Evolutionary conservation across 2,797 vertebrate genomes (phyloP), one percentile per base, ranked within the genome.

Genomic region (Pangasius mekongensis): DNA sequence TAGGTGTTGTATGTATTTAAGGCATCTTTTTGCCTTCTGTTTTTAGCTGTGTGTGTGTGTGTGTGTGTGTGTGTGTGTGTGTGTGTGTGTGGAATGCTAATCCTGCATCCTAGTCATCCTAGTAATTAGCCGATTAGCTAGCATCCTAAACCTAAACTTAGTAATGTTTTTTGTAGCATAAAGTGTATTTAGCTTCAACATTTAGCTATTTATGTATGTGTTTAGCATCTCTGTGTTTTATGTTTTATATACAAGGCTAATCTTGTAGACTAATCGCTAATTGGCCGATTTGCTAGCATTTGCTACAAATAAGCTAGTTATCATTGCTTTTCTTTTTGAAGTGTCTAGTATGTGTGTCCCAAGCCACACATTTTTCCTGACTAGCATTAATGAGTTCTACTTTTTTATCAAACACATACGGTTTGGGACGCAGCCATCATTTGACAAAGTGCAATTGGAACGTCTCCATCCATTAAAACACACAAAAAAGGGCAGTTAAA

Each of bases 401-500:
- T 67, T 82, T 78, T 82, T 85, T 30, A 71, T 54, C 36, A 58
- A 36, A 85, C 52, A 73, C 84, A 60, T 47, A 74, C 52, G 62
- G 47, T 69, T 71, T 84, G 83, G 83, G 64, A 71, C 16, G 30
- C n/a, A 56, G 83, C 83, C 83, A 67, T 67, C 47, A 0, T 71
- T 84, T 84, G 83, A 84, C 64, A 71, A 54, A 84, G 64, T 84
- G 83, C n/a, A 67, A 69, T 54, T 84, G 82, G 82, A 83, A 73
- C 58, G 16, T 84, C 58, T 87, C 85, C 83, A 84, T 84, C 64
- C 39, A 83, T 33, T 73, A 76, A 87, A 84, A 83, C 92, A 27
- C 78, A 82, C 56, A 82, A 89, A 92, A 94, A 94, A 92, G 66
- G 77, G 92, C 91, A 93, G 93, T 95, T 93, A 88, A 88, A 92